phyloP scores from a whole-genome alignment of 2,113 vertebrate species.

The Trematocara stigmaticum region DNA sequence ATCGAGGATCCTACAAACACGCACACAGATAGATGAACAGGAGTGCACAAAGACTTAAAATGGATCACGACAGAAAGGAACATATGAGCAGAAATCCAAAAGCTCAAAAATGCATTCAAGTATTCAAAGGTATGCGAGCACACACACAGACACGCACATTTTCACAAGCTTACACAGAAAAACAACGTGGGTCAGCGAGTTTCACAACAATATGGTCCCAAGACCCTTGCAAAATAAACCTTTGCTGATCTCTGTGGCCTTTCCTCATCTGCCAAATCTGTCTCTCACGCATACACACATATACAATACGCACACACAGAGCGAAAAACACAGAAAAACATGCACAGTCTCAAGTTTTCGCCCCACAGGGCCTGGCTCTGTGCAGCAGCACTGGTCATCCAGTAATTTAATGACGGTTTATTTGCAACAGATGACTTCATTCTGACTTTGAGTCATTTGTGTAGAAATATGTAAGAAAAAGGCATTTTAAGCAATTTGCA shows the following conservation, averaged over 20 bases:
- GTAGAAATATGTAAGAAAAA: neutral
- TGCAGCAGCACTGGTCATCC: neutral
- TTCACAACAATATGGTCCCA: conserved; percentile 12
- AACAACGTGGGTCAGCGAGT: conserved; percentile 5
- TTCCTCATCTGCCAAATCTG: conserved; percentile 27
- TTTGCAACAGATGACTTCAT: conserved; percentile 22
- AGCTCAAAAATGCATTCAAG: neutral
- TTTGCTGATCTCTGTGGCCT: conserved; percentile 7
- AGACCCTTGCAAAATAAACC: conserved; percentile 29
- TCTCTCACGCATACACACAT: neutral
- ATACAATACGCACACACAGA: neutral
- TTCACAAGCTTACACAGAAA: neutral
- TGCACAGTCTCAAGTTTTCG: neutral
- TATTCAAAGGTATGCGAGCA: neutral
- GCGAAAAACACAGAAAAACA: neutral
- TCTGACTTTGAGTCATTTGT: neutral
- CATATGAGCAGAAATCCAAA: neutral
- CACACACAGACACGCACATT: neutral
- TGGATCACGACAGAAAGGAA: neutral
- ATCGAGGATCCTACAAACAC: conserved; percentile 84
- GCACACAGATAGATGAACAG: neutral
- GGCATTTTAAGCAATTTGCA: neutral
- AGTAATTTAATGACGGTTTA: conserved; percentile 18
- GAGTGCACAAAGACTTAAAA: neutral
- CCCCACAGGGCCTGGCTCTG: conserved; percentile 21